A percentile compares a stretch with the other conserved stretches of the same genome.
Evolutionary conservation across 2,888 invertebrate species (phyloP).

Genomic region (Eupithecia subumbrata): DNA sequence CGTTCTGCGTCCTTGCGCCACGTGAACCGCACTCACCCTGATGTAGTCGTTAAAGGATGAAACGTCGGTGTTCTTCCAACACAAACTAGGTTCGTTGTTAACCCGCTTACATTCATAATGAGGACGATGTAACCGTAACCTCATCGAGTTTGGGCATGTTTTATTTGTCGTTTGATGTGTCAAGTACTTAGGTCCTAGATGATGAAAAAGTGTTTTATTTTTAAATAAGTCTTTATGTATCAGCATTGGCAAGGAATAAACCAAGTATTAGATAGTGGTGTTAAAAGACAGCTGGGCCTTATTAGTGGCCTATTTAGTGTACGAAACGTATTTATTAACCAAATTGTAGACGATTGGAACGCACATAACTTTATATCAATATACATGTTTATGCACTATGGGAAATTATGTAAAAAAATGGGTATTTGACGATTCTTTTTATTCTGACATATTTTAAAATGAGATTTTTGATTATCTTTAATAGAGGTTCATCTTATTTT

Average conservation of each 20-base stretch:
- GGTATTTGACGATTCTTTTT: slow-evolving; percentile 27
- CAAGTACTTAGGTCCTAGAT: no score
- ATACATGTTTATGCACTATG: slow-evolving; percentile 41
- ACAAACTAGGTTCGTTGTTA: no score
- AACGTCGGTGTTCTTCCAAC: no score
- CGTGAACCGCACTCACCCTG: no score
- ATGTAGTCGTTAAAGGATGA: no score
- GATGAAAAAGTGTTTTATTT: no score
- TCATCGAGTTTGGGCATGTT: no score
- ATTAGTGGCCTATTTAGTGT: slow-evolving; percentile 39
- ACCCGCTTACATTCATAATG: no score
- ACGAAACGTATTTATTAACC: slow-evolving; percentile 43
- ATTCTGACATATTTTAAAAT: background rate
- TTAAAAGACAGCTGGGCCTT: slow-evolving; percentile 41
- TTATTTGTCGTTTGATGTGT: no score
- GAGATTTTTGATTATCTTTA: background rate
- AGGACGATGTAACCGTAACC: no score
- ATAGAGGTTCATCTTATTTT: background rate
- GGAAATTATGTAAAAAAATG: slow-evolving; percentile 21
- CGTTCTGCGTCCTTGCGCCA: no score
- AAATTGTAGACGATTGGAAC: slow-evolving; percentile 43
- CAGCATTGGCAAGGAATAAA: slow-evolving; percentile 7
- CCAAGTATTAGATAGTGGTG: slow-evolving; percentile 34
- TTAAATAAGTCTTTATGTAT: no score
- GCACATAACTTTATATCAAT: slow-evolving; percentile 47